These are phyloP conservation scores for Crossocerus cetratus DNA, from an alignment of 2,888 invertebrate species.

Conservation along the genomic window DNA sequence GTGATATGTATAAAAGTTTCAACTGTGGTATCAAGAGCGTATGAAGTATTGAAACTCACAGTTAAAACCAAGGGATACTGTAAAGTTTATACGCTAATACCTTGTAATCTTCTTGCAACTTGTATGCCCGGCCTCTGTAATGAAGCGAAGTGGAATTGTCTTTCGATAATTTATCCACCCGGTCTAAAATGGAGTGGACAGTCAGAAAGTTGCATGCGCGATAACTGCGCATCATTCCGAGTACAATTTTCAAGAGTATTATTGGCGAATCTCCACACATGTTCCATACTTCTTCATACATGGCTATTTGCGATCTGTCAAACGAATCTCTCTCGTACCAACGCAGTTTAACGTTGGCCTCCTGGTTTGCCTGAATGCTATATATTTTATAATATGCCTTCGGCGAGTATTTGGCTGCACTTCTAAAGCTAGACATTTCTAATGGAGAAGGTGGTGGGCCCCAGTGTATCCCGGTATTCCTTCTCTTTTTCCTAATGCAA, in stretches of 20 bases:
- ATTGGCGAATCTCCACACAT: neutral
- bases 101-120: conserved; percentile 2
- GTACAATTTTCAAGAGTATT: conserved; percentile 20
- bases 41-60: no score
- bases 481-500: conserved; percentile 22
- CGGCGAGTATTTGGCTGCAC: conserved; percentile 12
- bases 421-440: conserved; percentile 16
- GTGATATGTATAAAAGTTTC: no score
- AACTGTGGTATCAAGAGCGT: no score
- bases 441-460: neutral
- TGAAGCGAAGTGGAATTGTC: conserved; percentile 8
- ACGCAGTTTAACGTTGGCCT: neutral
- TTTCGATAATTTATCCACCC: neutral
- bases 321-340: neutral
- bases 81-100: no score
- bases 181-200: conserved; percentile 18
- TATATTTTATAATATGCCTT: conserved; percentile 21
- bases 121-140: conserved; percentile 15
- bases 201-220: neutral
- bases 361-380: conserved; percentile 19
- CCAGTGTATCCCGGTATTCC: neutral
- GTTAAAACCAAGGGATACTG: no score
- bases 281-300: conserved; percentile 9
- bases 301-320: neutral
- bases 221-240: conserved; percentile 1